A percentile compares a stretch with the other conserved stretches of the same genome.
phyloP scores from a whole-genome alignment of 1,140 invertebrate species.

The Heliconius nattereri region DNA sequence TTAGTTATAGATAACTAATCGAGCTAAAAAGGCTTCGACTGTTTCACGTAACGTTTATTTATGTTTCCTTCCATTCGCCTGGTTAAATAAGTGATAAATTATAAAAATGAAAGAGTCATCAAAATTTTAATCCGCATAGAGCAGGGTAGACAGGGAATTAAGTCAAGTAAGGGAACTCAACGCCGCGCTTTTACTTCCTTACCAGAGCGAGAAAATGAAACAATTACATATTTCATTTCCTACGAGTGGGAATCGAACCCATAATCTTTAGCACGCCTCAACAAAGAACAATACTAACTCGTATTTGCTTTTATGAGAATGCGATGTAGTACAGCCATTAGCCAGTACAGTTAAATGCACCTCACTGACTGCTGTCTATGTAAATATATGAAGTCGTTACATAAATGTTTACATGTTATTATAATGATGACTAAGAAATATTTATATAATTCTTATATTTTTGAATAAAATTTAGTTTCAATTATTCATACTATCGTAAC shows the following conservation, averaged over 20 bases:
- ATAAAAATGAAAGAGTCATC: no score
- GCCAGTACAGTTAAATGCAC: not conserved
- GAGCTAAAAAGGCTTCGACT: not conserved
- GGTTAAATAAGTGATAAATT: not conserved
- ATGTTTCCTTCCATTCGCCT: not conserved
- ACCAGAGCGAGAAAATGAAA: no score
- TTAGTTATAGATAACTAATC: conserved; percentile 22
- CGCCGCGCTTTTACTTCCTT: no score
- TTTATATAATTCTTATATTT: not conserved
- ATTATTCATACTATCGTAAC: not conserved
- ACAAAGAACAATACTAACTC: not conserved
- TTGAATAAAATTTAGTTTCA: not conserved
- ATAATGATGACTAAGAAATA: not conserved
- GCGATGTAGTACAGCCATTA: not conserved
- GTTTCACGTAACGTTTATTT: conserved; percentile 15
- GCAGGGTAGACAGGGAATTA: no score
- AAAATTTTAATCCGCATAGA: no score
- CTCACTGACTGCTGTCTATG: conserved; percentile 5
- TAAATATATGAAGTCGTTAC: conserved; percentile 1
- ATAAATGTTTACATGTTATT: not conserved
- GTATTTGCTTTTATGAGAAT: not conserved
- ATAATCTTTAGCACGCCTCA: not conserved
- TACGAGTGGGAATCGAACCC: no score
- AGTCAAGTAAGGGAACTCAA: no score
- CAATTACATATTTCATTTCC: no score